Evolutionary conservation across 2,888 invertebrate species (phyloP), one percentile per base, ranked within the genome.

Genomic region (Micoletzkya japonica): DNA sequence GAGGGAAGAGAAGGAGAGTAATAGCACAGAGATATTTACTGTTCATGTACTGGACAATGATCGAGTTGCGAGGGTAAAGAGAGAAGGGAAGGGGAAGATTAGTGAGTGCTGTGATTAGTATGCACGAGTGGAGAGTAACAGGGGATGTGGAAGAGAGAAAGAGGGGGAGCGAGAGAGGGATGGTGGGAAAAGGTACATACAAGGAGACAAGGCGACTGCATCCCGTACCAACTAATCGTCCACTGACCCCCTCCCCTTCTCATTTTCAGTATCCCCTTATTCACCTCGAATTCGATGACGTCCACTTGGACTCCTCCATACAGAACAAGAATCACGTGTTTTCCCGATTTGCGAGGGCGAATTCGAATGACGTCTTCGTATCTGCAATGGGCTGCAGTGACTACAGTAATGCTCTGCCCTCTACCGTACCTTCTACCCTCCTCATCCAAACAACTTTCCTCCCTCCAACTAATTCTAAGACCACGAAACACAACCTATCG

Each of bases 271-370:
- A 52, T 37, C 37, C 2, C 28, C 2, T n/a, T 3, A 14, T 30
- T 57, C 30, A 71, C 71, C 71, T 71, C 64, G 30, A 71, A 71
- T 10, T 61, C 56, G 61, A 71, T 26, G 30, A 26, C 39, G 30
- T 50, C 24, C 7, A 71, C 26, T 17, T 39, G 37, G 7, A 54
- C 39, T 32, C 71, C 71, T 17, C 64, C 71, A 49, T 66, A 66
- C n/a, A 71, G 39, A 14, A 71, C 50, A 52, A 54, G 44, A 39
- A 71, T 34, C 36, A 20, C 39, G 10, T 71, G 71, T 20, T 32
- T 28, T 20, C 64, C 71, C 2, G 64, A 4, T 32, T 64, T 61
- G 36, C 52, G 64, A 6, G 71, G 54, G 10, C 71, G 64, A 17
- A 71, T 6, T 28, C 50, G 52, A 32, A 71, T 58, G 30, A 56